Base-by-base conservation (phyloP, 2,797 vertebrate species). In the Etheostoma nigrum region DNA sequence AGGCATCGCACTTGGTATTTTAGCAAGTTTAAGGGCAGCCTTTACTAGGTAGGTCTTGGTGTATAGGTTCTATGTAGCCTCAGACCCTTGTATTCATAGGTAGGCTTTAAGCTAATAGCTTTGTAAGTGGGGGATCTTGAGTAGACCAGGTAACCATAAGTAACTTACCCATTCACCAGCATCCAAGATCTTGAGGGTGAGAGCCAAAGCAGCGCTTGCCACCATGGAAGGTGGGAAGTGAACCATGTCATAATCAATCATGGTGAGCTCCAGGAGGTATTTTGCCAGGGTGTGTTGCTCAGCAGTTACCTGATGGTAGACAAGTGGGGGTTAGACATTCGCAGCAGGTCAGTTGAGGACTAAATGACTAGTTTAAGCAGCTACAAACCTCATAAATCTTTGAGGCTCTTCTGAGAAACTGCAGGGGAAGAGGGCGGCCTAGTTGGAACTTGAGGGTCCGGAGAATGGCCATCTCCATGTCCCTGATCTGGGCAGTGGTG, bases 211-310 rank as follows among this genome's bases (percentile, higher is more conserved):
- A 72, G 95, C 96, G 5, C 95, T 94, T 6, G 97, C 97, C 67
- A 93, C 89, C 62, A 94, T 92, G 23, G 96, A 97, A 23, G 97
- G 96, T 49, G 92, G 91, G 52, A 96, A 92, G 71, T 96, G 96
- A 64, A 95, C 95, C 95, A 97, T 97, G 0, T 96, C 94, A 0
- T 97, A 98, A 83, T 98, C 96, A 0, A 96, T 33, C 94, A 96
- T 95, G 11, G 94, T 95, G 27, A 98, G 88, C 86, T 98, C 96
- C 86, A 97, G 94, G 36, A 98, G 89, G 78, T 97, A 97, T 77
- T 96, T 97, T 0, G 96, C 95, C 79, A 97, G 81, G 1, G 93
- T 88, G 66, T 96, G 94, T 12, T 97, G 94, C 51, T 96, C 87
- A 1, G 93, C 89, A 1, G 94, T 95, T 5, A 95, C 95, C 96